Conservation (phyloP, 2,113 vertebrate species). For the Leucoraja erinaceus region DNA sequence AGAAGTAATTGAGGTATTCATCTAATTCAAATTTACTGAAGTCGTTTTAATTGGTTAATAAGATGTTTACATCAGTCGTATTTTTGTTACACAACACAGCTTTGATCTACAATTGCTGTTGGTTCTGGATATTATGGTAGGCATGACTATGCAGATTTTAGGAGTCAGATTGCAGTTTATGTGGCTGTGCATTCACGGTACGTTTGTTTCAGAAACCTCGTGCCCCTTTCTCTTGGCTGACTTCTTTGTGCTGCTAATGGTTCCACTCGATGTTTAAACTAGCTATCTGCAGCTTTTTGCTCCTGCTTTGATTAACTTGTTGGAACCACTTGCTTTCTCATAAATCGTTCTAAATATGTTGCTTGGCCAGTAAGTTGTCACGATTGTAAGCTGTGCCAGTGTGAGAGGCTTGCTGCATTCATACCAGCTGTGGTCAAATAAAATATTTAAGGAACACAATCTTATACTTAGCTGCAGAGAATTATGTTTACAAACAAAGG, state of each 20-base stretch:
- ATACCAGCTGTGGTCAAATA: neutral
- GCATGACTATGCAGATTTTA: neutral
- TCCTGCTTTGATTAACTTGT: neutral
- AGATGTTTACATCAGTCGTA: neutral
- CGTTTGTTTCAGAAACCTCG: neutral
- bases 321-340: neutral
- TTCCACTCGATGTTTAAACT: neutral
- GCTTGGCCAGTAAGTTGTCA: neutral
- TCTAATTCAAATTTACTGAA: too few species aligned
- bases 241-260: neutral
- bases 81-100: neutral
- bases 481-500: neutral
- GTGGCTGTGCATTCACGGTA: neutral
- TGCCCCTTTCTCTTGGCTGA: neutral
- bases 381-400: neutral
- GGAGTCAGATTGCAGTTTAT: neutral
- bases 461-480: neutral
- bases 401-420: neutral
- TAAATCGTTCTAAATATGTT: neutral
- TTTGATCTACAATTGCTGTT: neutral
- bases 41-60: neutral
- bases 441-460: neutral
- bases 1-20: neutral
- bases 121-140: neutral
- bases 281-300: neutral